Percentiles rank a stretch among this genome's conserved stretches.
Conservation (phyloP, 2,888 invertebrate species). For the Branchipolynoe longqiensis region DNA sequence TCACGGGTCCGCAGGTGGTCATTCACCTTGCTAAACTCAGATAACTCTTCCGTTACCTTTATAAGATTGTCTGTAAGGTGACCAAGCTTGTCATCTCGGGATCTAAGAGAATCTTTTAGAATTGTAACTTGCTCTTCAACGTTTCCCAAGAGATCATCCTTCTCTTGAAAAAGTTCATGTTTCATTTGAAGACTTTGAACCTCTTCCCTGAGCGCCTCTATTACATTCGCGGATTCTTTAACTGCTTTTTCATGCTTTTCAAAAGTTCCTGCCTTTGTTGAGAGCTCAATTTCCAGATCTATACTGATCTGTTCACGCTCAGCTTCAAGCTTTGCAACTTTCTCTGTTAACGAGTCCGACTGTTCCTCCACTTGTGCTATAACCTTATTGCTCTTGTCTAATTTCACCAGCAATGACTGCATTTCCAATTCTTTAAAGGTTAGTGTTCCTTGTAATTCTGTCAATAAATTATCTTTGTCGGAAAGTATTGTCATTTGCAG, state of each 20-base stretch:
- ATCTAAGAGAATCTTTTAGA: not conserved
- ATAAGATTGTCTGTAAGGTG: not conserved
- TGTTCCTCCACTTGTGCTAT: not conserved
- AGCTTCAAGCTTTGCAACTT: not conserved
- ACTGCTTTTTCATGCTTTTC: not conserved
- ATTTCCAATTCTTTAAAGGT: not conserved
- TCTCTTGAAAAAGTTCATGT: not conserved
- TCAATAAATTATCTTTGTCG: slow-evolving; percentile 10
- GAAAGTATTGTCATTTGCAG: not conserved
- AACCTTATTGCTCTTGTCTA: not conserved
- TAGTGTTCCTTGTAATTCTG: not conserved
- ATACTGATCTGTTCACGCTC: not conserved
- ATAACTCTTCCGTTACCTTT: not conserved
- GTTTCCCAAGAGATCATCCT: not conserved
- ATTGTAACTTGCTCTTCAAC: slow-evolving; percentile 8
- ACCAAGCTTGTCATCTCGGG: not conserved
- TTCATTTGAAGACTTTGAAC: not conserved
- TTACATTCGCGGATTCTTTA: not conserved
- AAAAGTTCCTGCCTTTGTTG: not conserved
- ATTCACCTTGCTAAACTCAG: not conserved
- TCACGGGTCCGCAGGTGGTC: not conserved
- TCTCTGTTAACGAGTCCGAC: not conserved
- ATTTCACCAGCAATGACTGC: not conserved
- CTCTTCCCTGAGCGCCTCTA: not conserved
- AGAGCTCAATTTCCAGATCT: not conserved